Percentiles rank a stretch among this genome's conserved stretches.
phyloP scores from a whole-genome alignment of 2,888 invertebrate species.

The Oscheius onirici region DNA sequence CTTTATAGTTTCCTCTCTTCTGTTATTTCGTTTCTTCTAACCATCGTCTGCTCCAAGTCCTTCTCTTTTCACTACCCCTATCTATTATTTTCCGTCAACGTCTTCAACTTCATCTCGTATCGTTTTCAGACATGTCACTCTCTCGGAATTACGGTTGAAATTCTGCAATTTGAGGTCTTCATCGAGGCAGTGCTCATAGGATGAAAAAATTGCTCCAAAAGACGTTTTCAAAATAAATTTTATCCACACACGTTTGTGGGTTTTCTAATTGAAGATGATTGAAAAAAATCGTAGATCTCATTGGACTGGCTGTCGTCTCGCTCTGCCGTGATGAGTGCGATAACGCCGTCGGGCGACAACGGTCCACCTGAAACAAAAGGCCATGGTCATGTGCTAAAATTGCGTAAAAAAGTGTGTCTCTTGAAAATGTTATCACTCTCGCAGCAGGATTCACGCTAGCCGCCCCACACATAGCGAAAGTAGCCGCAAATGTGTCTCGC shows the following conservation, averaged over 20 bases:
- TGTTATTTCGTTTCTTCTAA: no score
- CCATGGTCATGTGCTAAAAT: neutral
- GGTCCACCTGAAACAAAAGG: slow-evolving; percentile 18
- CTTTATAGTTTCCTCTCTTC: no score
- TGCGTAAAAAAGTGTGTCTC: neutral
- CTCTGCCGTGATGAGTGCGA: slow-evolving; percentile 18
- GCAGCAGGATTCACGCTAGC: slow-evolving; percentile 4
- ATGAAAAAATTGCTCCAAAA: neutral
- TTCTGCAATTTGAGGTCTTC: no score
- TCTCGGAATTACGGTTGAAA: no score
- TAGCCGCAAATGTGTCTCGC: slow-evolving; percentile 23
- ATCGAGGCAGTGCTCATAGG: neutral
- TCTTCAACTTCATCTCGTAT: no score
- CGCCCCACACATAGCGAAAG: slow-evolving; percentile 1
- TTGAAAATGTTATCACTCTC: slow-evolving; percentile 7
- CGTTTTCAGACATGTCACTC: no score
- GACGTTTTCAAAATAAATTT: no score
- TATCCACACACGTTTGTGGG: neutral
- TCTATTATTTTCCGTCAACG: no score
- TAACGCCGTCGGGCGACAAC: neutral
- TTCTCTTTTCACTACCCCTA: no score
- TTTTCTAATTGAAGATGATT: no score
- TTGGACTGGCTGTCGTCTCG: slow-evolving; percentile 13
- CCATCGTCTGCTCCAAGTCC: no score
- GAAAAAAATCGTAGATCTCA: no score